These are phyloP conservation scores for Euclidia mi DNA, from an alignment of 2,888 invertebrate species.

Conservation along the genomic window DNA sequence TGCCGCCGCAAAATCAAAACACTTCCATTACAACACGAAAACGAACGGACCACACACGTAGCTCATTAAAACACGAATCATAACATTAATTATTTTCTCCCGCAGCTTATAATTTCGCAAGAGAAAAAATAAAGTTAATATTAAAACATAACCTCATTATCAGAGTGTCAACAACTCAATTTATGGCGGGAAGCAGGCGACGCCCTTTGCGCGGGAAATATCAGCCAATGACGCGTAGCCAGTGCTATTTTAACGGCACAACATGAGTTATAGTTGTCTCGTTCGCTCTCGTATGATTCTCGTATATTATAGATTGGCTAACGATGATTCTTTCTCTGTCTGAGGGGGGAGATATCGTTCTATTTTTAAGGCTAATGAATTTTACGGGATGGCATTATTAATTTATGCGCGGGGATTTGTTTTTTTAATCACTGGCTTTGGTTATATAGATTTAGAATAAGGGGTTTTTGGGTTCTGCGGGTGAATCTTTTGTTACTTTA, in stretches of 20 bases:
- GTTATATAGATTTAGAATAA: conserved; percentile 44
- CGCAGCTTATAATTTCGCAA: conserved; percentile 86
- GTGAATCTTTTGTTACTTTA: conserved; percentile 5
- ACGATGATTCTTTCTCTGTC: conserved; percentile 41
- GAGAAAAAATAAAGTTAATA: conserved; percentile 77
- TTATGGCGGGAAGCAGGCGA: conserved; percentile 87
- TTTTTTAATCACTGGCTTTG: conserved; percentile 62
- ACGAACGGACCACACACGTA: conserved; percentile 85
- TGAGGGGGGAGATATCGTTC: conserved; percentile 57
- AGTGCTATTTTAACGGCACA: conserved; percentile 50
- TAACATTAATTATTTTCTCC: conserved; percentile 86
- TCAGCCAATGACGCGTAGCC: conserved; percentile 77
- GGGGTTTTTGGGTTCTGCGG: conserved; percentile 40
- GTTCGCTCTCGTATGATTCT: conserved; percentile 52
- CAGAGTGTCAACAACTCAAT: conserved; percentile 90
- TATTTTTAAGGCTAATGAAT: conserved; percentile 64
- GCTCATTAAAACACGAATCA: conserved; percentile 84
- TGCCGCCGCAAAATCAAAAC: conserved; percentile 70
- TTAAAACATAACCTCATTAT: conserved; percentile 89
- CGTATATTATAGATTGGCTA: conserved; percentile 20
- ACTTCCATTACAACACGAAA: conserved; percentile 79
- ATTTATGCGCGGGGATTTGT: conserved; percentile 78
- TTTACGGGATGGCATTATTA: conserved; percentile 82
- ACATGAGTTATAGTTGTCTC: conserved; percentile 64
- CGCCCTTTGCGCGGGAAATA: conserved; percentile 80